Conservation (phyloP, 2,888 invertebrate genomes). For the Stratiomys singularior region DNA sequence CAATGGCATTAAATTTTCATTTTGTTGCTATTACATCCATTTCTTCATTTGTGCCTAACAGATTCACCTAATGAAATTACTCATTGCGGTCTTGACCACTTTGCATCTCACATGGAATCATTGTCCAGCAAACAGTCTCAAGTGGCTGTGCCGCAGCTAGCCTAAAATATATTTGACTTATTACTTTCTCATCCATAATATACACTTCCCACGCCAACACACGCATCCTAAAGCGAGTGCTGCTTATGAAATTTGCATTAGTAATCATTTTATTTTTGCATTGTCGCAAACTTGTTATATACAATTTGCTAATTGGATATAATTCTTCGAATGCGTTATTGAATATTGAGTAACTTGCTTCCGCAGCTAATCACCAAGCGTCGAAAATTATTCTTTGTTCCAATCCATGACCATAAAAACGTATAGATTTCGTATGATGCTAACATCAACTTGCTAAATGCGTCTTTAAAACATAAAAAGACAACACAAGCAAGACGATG, state of each 20-base stretch:
- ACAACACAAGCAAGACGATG: not conserved
- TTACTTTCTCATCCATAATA: not conserved
- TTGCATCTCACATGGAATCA: not conserved
- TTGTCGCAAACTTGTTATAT: conserved; percentile 1
- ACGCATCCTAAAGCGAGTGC: not conserved
- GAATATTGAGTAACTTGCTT: not conserved
- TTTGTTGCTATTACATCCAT: not conserved
- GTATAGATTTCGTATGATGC: not conserved
- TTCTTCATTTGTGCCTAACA: conserved; percentile 18
- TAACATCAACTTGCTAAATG: not conserved
- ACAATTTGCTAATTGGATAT: conserved; percentile 15
- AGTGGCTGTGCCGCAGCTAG: not conserved
- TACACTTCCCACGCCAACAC: not conserved
- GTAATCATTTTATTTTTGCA: conserved; percentile 25
- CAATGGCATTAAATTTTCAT: not conserved
- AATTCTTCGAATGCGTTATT: not conserved
- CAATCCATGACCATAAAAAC: not conserved
- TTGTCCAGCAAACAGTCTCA: not conserved
- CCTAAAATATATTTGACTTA: not conserved
- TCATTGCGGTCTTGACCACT: not conserved
- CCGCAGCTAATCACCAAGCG: too few relatives aligned
- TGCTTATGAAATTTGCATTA: conserved; percentile 16
- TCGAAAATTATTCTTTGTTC: not conserved
- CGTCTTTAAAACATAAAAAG: not conserved
- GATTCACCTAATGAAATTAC: conserved; percentile 5